Percentiles rank a stretch among this genome's conserved stretches.
Conservation (phyloP, 35 echinoderm and acorn worm genomes). For the Chiridota heheva region DNA sequence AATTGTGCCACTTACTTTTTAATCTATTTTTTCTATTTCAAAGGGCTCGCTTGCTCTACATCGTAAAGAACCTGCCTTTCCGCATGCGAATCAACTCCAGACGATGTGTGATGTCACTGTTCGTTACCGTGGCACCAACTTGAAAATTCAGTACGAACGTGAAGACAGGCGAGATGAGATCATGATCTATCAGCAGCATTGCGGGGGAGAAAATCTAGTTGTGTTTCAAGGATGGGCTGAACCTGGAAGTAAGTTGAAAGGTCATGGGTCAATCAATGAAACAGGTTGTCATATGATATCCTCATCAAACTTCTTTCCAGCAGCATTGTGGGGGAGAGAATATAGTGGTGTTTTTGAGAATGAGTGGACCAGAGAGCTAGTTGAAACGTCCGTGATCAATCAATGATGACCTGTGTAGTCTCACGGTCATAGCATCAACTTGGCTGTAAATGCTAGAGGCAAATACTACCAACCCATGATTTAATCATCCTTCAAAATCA, state of each 20-base stretch:
- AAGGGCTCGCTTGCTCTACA: conserved; percentile 72
- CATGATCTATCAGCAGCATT: conserved; percentile 91
- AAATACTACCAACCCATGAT: no score
- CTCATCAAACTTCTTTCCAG: background rate
- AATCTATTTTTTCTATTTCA: background rate
- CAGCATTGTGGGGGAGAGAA: background rate
- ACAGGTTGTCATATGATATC: background rate
- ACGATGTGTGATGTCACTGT: conserved; percentile 94
- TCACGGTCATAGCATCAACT: no score
- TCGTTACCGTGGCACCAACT: conserved; percentile 74
- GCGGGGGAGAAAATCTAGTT: conserved; percentile 90
- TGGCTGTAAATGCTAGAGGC: no score
- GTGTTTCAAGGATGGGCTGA: conserved; percentile 93
- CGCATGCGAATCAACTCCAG: conserved; percentile 84
- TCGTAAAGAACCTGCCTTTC: conserved; percentile 91
- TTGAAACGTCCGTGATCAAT: no score
- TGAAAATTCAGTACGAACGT: conserved; percentile 87
- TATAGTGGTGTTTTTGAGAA: background rate
- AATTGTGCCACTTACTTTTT: background rate
- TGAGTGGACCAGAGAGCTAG: background rate
- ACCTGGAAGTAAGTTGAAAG: conserved; percentile 78
- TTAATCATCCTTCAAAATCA: no score
- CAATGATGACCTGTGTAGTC: no score
- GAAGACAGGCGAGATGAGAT: conserved; percentile 92
- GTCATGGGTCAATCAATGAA: background rate